A percentile compares a stretch with the other conserved stretches of the same genome.
phyloP scores from a whole-genome alignment of 2,113 vertebrate genomes.

The Patagioenas fasciata region DNA sequence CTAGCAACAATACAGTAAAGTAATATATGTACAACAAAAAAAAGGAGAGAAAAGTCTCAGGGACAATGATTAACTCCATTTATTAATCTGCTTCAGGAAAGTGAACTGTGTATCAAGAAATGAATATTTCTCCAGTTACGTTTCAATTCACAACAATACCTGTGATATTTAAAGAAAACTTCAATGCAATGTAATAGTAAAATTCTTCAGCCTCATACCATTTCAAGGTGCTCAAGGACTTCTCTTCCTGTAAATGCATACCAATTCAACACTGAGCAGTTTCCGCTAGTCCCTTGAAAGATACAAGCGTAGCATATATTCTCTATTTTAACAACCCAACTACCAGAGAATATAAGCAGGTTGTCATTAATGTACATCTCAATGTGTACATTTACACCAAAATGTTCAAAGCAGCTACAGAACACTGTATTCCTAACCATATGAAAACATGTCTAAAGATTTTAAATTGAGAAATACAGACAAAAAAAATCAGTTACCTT shows the following conservation, averaged over 20 bases:
- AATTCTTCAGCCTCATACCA: neutral
- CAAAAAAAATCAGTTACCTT: neutral
- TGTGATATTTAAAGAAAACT: neutral
- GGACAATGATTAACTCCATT: neutral
- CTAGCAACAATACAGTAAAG: neutral
- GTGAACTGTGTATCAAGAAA: neutral
- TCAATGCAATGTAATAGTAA: neutral
- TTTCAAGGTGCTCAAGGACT: neutral
- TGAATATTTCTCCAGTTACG: neutral
- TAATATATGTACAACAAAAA: neutral
- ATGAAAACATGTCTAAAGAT: neutral
- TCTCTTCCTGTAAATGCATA: neutral
- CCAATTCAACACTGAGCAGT: neutral
- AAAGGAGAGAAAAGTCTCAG: neutral
- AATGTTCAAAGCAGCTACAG: neutral
- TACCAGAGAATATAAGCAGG: neutral
- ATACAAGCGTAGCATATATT: neutral
- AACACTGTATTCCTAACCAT: neutral
- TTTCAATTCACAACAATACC: neutral
- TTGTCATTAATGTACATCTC: neutral
- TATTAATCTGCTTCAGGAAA: neutral
- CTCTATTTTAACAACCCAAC: neutral
- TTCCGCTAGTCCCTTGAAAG: neutral
- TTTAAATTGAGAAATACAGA: neutral
- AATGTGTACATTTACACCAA: neutral